Evolutionary conservation across 2,888 invertebrate species (phyloP), one percentile per base, ranked within the genome.

Genomic region (Chorisops tibialis): DNA sequence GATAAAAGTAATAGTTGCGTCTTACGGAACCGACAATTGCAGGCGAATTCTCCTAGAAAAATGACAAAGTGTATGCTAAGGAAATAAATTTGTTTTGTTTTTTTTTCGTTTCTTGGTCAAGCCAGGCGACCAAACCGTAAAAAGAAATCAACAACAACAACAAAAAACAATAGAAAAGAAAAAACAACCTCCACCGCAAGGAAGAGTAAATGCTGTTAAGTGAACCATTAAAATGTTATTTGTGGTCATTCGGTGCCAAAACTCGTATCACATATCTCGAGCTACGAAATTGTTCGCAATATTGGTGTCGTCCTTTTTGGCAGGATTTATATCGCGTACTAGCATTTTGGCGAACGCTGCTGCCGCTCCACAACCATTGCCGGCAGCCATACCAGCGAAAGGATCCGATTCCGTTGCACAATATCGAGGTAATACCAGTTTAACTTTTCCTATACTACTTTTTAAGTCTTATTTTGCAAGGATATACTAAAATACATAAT

Each of bases 211-310:
- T 62, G 61, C 49, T 62, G 60, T 59, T 63, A 63, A 66, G 54
- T 61, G 63, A 64, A 64, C 64, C 61, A 66, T 66, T 66, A 66
- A 66, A 66, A 66, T 66, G 66, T 63, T 66, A 66, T 66, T 66
- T 62, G 64, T 64, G 64, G 62, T 66, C 61, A 62, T 64, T 48
- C 62, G 59, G 63, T 66, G 64, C 63, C 66, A 64, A 64, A 64
- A 61, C 50, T 64, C 64, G 58, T 64, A 64, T 63, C 60, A 61
- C 52, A 65, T 65, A 65, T 65, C 65, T 45, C 59, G 48, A 50
- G 39, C 59, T 38, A 39, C 41, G 21, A 60, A 60, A 41, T 14
- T 60, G 21, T 60, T 50, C 48, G 50, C 50, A 24, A 22, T 60
- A 47, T 35, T 60, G 14, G 38, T 60, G 16, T 50, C 50, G 21